Evolutionary conservation across 1,140 invertebrate species (phyloP).

Genomic region (Triops longicaudatus): DNA sequence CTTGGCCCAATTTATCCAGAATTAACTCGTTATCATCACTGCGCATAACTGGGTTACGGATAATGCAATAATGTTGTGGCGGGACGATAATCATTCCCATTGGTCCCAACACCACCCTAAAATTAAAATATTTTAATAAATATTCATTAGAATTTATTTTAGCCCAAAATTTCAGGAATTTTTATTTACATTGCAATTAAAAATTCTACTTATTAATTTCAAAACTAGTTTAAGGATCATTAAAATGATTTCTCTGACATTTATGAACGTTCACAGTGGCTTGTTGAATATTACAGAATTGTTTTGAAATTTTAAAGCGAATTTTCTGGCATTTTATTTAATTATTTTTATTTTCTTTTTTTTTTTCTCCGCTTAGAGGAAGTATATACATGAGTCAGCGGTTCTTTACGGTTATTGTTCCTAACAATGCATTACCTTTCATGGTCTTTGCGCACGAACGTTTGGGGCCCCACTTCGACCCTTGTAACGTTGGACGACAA

Average conservation of each 20-base stretch:
- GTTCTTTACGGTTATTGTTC: not conserved
- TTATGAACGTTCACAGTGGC: too few species aligned
- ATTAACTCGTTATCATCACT: constrained; percentile 39
- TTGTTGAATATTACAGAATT: too few species aligned
- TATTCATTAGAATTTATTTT: not conserved
- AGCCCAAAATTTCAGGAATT: too few species aligned
- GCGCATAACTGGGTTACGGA: constrained; percentile 43
- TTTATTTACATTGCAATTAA: too few species aligned
- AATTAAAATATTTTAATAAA: not conserved
- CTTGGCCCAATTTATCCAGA: constrained; percentile 40
- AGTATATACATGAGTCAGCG: not conserved
- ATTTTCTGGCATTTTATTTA: too few species aligned
- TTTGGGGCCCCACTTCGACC: constrained; percentile 45
- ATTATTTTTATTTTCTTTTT: too few species aligned
- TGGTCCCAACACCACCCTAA: constrained; percentile 32
- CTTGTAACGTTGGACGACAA: constrained; percentile 46
- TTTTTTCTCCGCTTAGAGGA: too few species aligned
- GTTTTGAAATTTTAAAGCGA: too few species aligned
- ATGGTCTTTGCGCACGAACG: constrained; percentile 46
- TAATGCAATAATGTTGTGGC: constrained; percentile 45
- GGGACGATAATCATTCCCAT: constrained; percentile 46
- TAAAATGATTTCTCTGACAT: too few species aligned
- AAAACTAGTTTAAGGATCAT: too few species aligned
- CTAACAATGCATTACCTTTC: constrained; percentile 38
- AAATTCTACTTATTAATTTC: too few species aligned